phyloP scores from a whole-genome alignment of 2,113 vertebrate species.

The Pollachius pollachius region DNA sequence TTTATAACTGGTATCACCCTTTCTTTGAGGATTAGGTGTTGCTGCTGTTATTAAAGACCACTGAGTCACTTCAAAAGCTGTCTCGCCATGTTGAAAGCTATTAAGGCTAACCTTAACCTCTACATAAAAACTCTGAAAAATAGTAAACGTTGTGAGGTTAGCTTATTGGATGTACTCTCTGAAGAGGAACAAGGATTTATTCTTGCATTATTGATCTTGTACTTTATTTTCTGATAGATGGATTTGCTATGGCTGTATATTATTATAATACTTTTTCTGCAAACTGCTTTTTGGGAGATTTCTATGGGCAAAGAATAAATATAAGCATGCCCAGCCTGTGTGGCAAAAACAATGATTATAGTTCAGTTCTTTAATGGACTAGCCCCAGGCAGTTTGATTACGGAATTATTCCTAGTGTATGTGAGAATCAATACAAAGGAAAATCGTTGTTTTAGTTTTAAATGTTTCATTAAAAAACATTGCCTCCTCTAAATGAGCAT shows the following conservation, averaged over 20 bases:
- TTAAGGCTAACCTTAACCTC: conserved; percentile 14
- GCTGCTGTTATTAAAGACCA: conserved; percentile 33
- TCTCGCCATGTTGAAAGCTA: conserved; percentile 16
- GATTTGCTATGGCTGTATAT: too few species aligned
- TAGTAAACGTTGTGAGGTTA: too few species aligned
- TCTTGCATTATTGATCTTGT: conserved; percentile 5
- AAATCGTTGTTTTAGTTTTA: not conserved
- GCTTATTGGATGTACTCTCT: not conserved
- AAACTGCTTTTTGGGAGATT: too few species aligned
- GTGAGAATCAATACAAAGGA: not conserved
- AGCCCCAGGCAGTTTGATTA: not conserved
- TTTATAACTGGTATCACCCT: conserved; percentile 20
- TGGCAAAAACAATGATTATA: not conserved
- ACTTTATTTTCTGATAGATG: not conserved
- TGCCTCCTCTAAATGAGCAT: not conserved
- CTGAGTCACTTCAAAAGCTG: conserved; percentile 25
- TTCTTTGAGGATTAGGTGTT: conserved; percentile 44
- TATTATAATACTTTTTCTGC: too few species aligned
- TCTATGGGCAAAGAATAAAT: not conserved
- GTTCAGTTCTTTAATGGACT: not conserved
- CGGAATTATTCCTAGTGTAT: not conserved
- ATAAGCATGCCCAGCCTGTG: not conserved
- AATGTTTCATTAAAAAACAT: not conserved
- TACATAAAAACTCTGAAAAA: not conserved
- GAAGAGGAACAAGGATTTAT: not conserved